phyloP scores from a whole-genome alignment of 2,888 invertebrate species.

The Aquatica leii region DNA sequence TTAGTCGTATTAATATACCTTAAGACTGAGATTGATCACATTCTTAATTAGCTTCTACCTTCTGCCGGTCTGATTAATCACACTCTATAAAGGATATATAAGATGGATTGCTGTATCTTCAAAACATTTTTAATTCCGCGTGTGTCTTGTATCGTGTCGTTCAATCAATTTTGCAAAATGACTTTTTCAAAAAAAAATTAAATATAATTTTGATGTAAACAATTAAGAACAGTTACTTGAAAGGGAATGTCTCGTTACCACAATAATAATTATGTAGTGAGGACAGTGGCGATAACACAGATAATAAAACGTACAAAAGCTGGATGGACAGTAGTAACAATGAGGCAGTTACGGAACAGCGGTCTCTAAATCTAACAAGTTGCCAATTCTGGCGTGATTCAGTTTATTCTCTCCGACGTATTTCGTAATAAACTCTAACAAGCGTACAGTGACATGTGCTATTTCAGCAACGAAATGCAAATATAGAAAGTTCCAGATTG shows the following conservation, averaged over 20 bases:
- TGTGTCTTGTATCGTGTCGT: too few species aligned
- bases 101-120: too few species aligned
- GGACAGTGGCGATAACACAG: constrained; percentile 23
- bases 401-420: constrained; percentile 24
- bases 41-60: too few species aligned
- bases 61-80: too few species aligned
- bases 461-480: neutral
- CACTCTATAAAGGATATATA: too few species aligned
- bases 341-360: constrained; percentile 30
- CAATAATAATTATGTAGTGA: constrained; percentile 28
- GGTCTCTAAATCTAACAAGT: constrained; percentile 36
- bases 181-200: too few species aligned
- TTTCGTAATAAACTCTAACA: constrained; percentile 25
- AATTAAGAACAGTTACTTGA: too few species aligned
- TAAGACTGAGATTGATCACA: too few species aligned
- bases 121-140: too few species aligned
- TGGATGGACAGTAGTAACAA: constrained; percentile 31
- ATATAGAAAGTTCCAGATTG: neutral
- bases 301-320: constrained; percentile 33
- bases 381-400: constrained; percentile 33
- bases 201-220: too few species aligned
- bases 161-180: too few species aligned
- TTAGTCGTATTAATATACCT: too few species aligned
- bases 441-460: constrained; percentile 10
- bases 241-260: neutral